phyloP scores from a whole-genome alignment of 1,140 invertebrate genomes.

The Cepaea nemoralis region DNA sequence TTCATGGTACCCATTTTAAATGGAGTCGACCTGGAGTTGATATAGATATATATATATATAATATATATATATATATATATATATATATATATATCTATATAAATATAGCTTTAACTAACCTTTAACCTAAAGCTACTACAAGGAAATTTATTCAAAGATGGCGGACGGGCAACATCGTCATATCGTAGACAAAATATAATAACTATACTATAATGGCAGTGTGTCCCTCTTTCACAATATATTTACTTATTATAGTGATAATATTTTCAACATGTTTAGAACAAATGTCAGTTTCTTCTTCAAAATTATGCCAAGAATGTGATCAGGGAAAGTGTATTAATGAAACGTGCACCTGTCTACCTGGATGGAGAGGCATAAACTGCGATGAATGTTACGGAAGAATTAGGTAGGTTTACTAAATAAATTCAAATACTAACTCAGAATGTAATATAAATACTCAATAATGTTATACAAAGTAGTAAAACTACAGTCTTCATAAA shows the following conservation, averaged over 20 bases:
- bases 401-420: slow-evolving; percentile 80
- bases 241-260: neutral
- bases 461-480: no score
- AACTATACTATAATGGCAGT: no score
- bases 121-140: neutral
- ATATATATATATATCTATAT: no score
- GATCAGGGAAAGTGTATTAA: slow-evolving; percentile 85
- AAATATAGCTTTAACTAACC: no score
- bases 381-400: slow-evolving; percentile 93
- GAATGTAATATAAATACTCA: no score
- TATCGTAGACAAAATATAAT: neutral
- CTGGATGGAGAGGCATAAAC: slow-evolving; percentile 88
- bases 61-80: no score
- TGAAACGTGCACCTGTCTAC: slow-evolving; percentile 87
- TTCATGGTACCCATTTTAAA: no score
- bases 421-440: no score
- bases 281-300: neutral
- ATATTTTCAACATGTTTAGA: neutral
- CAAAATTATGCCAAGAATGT: slow-evolving; percentile 65
- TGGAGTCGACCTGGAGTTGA: no score
- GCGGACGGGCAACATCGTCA: neutral
- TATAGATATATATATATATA: no score
- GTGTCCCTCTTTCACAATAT: neutral
- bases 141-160: slow-evolving; percentile 18
- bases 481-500: no score